phyloP scores from a whole-genome alignment of 2,113 vertebrate genomes.

The Melospiza georgiana region DNA sequence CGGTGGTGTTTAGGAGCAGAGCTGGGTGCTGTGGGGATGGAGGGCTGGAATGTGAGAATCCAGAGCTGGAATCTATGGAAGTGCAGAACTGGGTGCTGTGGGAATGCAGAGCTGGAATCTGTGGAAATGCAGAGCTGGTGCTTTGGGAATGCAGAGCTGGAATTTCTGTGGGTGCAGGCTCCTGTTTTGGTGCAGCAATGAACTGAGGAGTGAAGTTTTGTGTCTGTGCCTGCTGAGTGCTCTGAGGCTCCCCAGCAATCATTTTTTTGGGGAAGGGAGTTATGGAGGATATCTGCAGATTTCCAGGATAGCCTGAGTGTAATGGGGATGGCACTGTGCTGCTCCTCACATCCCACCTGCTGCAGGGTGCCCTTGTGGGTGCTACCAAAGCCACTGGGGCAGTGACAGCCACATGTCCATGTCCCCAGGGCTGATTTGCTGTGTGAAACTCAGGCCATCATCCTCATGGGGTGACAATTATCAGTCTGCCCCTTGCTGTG shows the following conservation, averaged over 20 bases:
- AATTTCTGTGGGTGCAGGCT: neutral
- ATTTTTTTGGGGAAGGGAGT: neutral
- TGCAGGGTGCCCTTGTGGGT: neutral
- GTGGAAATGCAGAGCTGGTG: neutral
- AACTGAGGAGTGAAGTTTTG: neutral
- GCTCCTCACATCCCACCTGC: neutral
- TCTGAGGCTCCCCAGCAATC: neutral
- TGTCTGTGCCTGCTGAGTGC: neutral
- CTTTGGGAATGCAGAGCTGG: neutral
- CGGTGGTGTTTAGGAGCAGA: neutral
- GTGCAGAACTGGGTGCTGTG: neutral
- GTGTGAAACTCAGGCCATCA: neutral
- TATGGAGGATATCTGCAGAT: neutral
- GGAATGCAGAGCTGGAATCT: neutral
- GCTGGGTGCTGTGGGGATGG: no score
- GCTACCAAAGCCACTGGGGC: neutral
- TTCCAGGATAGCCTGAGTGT: neutral
- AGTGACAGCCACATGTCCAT: neutral
- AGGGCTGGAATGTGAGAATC: no score
- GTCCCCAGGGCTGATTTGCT: neutral
- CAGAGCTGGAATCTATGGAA: neutral
- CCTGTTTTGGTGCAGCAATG: neutral
- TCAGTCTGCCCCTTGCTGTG: neutral
- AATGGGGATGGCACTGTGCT: neutral
- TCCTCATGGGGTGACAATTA: rapidly evolving